phyloP scores from a whole-genome alignment of 2,888 invertebrate species.

The Caenorhabditis macrosperma region DNA sequence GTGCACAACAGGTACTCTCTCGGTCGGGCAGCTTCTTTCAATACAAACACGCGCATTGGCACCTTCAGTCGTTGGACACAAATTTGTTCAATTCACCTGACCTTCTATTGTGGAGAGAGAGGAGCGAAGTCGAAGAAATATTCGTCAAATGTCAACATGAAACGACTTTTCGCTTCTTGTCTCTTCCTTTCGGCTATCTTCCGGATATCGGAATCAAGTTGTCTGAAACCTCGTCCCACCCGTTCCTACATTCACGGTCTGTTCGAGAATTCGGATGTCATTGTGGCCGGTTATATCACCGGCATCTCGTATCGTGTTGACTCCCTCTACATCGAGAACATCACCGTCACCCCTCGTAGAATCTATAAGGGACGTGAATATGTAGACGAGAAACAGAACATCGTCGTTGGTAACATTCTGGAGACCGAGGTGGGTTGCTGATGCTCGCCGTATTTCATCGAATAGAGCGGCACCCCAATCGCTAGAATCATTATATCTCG shows the following conservation, averaged over 20 bases:
- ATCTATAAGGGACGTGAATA: slow-evolving; percentile 62
- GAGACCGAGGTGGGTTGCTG: slow-evolving; percentile 37
- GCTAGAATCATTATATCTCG: too few species aligned
- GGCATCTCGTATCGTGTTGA: slow-evolving; percentile 41
- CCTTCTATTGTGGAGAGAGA: slow-evolving; percentile 21
- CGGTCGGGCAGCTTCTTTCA: slow-evolving; percentile 46
- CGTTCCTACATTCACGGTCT: slow-evolving; percentile 52
- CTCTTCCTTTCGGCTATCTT: slow-evolving; percentile 5
- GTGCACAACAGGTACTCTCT: slow-evolving; percentile 53
- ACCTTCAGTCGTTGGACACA: slow-evolving; percentile 29
- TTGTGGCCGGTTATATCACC: slow-evolving; percentile 26
- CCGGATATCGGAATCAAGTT: slow-evolving; percentile 8
- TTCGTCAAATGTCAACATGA: slow-evolving; percentile 40
- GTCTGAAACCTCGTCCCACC: slow-evolving; percentile 40
- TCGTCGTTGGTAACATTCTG: slow-evolving; percentile 30
- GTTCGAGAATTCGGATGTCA: slow-evolving; percentile 41
- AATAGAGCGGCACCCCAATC: too few species aligned
- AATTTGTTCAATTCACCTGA: slow-evolving; percentile 36
- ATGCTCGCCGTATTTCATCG: too few species aligned
- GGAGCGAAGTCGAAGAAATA: slow-evolving; percentile 13
- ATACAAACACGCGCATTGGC: slow-evolving; percentile 50
- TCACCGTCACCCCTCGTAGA: slow-evolving; percentile 33
- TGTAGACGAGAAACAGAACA: slow-evolving; percentile 16
- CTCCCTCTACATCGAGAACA: slow-evolving; percentile 36
- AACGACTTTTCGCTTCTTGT: not conserved